phyloP scores from a whole-genome alignment of 2,888 invertebrate genomes.

The Drosophila imparisetae region DNA sequence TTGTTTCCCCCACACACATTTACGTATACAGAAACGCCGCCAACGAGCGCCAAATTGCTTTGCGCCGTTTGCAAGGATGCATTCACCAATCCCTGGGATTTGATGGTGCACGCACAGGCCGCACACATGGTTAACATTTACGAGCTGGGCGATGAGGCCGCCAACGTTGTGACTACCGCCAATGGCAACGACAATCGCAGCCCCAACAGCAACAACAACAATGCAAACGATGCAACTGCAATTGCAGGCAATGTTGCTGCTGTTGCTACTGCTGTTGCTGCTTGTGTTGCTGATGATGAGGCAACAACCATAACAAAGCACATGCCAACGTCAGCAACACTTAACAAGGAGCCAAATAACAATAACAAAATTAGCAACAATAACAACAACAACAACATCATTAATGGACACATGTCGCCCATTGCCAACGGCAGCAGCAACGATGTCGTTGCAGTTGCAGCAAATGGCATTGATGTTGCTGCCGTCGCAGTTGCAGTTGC shows the following conservation, averaged over 20 bases:
- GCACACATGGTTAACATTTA: slow-evolving; percentile 90
- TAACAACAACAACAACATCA: slow-evolving; percentile 58
- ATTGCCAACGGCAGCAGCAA: slow-evolving; percentile 31
- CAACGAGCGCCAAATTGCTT: slow-evolving; percentile 85
- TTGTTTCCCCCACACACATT: slow-evolving; percentile 48
- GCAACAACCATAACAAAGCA: slow-evolving; percentile 60
- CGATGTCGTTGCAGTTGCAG: slow-evolving; percentile 23
- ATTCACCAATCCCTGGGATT: slow-evolving; percentile 89
- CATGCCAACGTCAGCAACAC: slow-evolving; percentile 69
- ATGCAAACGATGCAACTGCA: slow-evolving; percentile 47
- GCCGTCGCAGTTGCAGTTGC: slow-evolving; percentile 27
- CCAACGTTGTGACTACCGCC: slow-evolving; percentile 51
- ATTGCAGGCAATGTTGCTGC: slow-evolving; percentile 62
- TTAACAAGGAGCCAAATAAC: slow-evolving; percentile 79
- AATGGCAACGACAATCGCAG: slow-evolving; percentile 41
- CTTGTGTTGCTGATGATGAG: slow-evolving; percentile 56
- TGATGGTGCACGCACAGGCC: slow-evolving; percentile 89
- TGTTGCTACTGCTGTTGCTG: slow-evolving; percentile 16
- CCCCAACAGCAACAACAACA: slow-evolving; percentile 41
- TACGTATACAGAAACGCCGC: slow-evolving; percentile 78
- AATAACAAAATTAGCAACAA: slow-evolving; percentile 76
- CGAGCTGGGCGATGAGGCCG: slow-evolving; percentile 86
- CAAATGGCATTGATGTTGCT: slow-evolving; percentile 55
- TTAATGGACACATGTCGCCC: slow-evolving; percentile 62
- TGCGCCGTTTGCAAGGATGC: slow-evolving; percentile 89